A percentile compares a stretch with the other conserved stretches of the same genome.
Conservation (phyloP, 1,140 invertebrate species). For the Charaxes varanes region DNA sequence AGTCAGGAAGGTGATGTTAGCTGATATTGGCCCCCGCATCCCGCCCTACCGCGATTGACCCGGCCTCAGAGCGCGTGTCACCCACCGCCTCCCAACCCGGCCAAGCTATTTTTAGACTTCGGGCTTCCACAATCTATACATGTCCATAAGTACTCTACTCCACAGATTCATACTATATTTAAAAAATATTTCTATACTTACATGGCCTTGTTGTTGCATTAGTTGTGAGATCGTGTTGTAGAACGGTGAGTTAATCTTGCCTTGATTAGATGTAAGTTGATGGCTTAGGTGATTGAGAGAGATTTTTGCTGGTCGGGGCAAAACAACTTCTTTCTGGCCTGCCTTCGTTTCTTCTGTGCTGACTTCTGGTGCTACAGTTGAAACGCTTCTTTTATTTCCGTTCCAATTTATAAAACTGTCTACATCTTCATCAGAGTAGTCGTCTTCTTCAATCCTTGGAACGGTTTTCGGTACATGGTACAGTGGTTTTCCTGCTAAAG, state of each 20-base stretch:
- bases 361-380: constrained; percentile 35
- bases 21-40: constrained; percentile 34
- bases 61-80: constrained; percentile 56
- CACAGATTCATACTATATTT: constrained; percentile 8
- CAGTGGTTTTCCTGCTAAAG: constrained; percentile 69
- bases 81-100: constrained; percentile 60
- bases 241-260: constrained; percentile 55
- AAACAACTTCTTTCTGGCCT: constrained; percentile 78
- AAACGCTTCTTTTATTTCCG: constrained; percentile 63
- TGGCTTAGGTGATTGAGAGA: constrained; percentile 23
- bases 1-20: constrained; percentile 26
- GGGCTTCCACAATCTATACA: constrained; percentile 44
- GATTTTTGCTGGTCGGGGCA: constrained; percentile 74
- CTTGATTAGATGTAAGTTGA: constrained; percentile 30
- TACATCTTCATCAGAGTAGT: constrained; percentile 57
- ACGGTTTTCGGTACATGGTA: constrained; percentile 67
- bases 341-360: constrained; percentile 29
- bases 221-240: constrained; percentile 65
- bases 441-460: constrained; percentile 54
- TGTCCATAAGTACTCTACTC: constrained; percentile 20
- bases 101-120: constrained; percentile 67
- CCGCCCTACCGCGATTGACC: constrained; percentile 51
- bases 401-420: constrained; percentile 70
- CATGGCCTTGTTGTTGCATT: constrained; percentile 57
- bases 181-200: constrained; percentile 28